Evolutionary conservation across 1,140 invertebrate genomes (phyloP).

Genomic region (Drosophila melanogaster): Release_6_plus_ISO1_MT NT_033777.3:6974501-6975000

Average conservation of each 20-base stretch:
- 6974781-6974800: constrained; percentile 20
- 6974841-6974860: constrained; percentile 5
- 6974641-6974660: constrained; percentile 13
- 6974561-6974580: constrained; percentile 72
- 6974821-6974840: constrained; percentile 41
- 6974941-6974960: constrained; percentile 52
- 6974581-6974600: constrained; percentile 52
- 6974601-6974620: constrained; percentile 23
- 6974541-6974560: constrained; percentile 82
- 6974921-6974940: constrained; percentile 36
- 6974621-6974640: constrained; percentile 41
- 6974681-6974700: constrained; percentile 42
- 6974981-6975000: constrained; percentile 35
- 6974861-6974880: constrained; percentile 35
- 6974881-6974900: constrained; percentile 55
- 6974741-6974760: constrained; percentile 49
- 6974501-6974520: constrained; percentile 40
- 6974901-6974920: constrained; percentile 26
- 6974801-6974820: constrained; percentile 49
- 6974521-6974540: constrained; percentile 79
- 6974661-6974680: constrained; percentile 31
- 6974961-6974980: constrained; percentile 18
- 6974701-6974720: constrained; percentile 55
- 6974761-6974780: constrained; percentile 46
- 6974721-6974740: constrained; percentile 35